Base-by-base conservation (phyloP, 2,888 invertebrate species). In the Dryadula phaetusa region DNA sequence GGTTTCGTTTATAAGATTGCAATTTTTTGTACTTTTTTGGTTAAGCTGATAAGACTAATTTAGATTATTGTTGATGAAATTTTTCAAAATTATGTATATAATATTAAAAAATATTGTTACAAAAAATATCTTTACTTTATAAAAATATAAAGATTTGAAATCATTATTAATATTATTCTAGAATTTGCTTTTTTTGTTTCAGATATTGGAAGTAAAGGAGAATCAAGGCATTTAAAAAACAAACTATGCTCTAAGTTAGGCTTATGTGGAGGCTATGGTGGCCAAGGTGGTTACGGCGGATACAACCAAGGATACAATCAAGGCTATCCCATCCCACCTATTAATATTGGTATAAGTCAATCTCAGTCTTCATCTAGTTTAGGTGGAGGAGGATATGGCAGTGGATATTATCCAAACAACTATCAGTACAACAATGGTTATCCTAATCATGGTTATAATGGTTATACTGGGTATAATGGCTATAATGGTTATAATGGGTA, bases 281-380 rank as follows among this genome's bases (percentile, higher is more conserved):
- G 46, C 20, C 47, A 47, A 18, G 67, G 66, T 14, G 69, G 68
- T n/a, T 66, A 44, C 6, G 63, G 58, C 16, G 68, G 54, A 3
- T 61, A 64, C 37, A 65, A 63, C 20, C 74, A 75, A 44, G 76
- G 76, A 10, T 72, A 76, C 46, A 76, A 83, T 60, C 80, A 77
- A 56, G 82, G 81, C 34, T 70, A 74, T 18, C 77, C 75, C 20
- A 76, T 77, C 47, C 85, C 84, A 8, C 85, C 88, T 4, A 86
- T 92, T 66, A 91, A 90, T 75, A 92, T 92, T 60, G 92, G 90
- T 2, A 88, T 92, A 63, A 92, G 91, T 62, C 92, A 92, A 70
- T 90, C 92, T 0, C 92, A 92, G 70, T 81, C 90, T 12, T 88
- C 91, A 3, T 80, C 89, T 0, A 88, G 84, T 34, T 81, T 84